Evolutionary conservation across 1,140 invertebrate genomes (phyloP).

Genomic region (Hormaphis cornu): DNA sequence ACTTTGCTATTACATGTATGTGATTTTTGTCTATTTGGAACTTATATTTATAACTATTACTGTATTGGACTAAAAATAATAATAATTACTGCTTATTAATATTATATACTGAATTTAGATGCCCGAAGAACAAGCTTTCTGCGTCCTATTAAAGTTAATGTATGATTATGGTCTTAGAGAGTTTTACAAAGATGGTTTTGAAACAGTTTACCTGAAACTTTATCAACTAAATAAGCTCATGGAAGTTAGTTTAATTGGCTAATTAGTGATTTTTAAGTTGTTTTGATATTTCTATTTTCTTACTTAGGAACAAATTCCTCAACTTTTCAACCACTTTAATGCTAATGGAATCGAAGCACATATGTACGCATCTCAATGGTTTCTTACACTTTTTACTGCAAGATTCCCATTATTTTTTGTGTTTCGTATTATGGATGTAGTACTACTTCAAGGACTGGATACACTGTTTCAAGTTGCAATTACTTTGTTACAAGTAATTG

Average conservation of each 20-base stretch:
- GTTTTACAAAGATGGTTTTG: constrained; percentile 93
- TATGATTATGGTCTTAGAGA: constrained; percentile 89
- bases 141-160: constrained; percentile 92
- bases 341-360: constrained; percentile 90
- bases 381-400: constrained; percentile 95
- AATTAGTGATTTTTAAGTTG: not conserved
- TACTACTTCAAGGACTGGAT: constrained; percentile 86
- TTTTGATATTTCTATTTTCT: not conserved
- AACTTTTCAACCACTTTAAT: constrained; percentile 81
- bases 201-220: constrained; percentile 85
- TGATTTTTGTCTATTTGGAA: constrained; percentile 1
- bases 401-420: constrained; percentile 96
- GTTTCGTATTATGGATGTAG: constrained; percentile 94
- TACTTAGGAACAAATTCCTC: constrained; percentile 73
- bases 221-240: constrained; percentile 94
- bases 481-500: constrained; percentile 72
- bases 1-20: constrained; percentile 88
- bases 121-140: constrained; percentile 99
- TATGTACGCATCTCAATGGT: constrained; percentile 99
- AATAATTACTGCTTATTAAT: not conserved
- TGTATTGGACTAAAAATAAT: too few species aligned
- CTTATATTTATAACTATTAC: not conserved
- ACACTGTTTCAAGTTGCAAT: constrained; percentile 93
- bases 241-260: constrained; percentile 54
- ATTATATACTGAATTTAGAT: constrained; percentile 57